Evolutionary conservation across 2,888 invertebrate species (phyloP), one percentile per base, ranked within the genome.

Genomic region (Iphiclides podalirius): DNA sequence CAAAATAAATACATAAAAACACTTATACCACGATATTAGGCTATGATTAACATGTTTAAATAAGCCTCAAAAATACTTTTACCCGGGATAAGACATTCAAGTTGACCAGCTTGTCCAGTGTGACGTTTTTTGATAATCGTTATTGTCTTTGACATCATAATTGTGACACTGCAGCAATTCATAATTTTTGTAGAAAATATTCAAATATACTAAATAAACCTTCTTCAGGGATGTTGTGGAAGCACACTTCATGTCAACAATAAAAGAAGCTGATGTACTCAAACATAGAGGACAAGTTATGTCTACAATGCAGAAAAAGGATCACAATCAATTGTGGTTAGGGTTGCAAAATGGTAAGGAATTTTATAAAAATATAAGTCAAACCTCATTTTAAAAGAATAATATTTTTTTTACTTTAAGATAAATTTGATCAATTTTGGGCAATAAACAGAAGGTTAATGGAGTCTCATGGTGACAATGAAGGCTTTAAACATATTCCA

Each of bases 391-490:
- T 11, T 31, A n/a, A 12, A n/a, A 11, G 4, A 3, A 11, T n/a
- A 11, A 31, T 11, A 28, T 23, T 13, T 20, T 17, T 4, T 35
- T 41, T 14, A 9, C 40, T 42, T 37, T n/a, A 17, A 96, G 96
- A 98, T 76, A 98, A 97, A 83, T 99, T 99, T 87, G 99, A 99
- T 78, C 98, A 98, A 79, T 99, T 99, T 80, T 99, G 99, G 99
- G 94, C 97, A 1, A 95, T 99, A 8, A 99, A 99, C 77, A 92
- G 97, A 61, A 94, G 96, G 70, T 87, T 99, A 45, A 99, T 99
- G 98, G 98, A 98, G 72, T 90, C 93, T 0, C 91, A 91, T 56
- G 93, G 92, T 43, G 94, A 94, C 42, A 94, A 93, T 66, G 95
- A 96, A 64, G 91, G 93, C 45, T 97, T 98, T 70, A 95, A 95